These are phyloP conservation scores for Neocrepidodera transversa DNA, from an alignment of 2,888 invertebrate genomes.

Conservation along the genomic window DNA sequence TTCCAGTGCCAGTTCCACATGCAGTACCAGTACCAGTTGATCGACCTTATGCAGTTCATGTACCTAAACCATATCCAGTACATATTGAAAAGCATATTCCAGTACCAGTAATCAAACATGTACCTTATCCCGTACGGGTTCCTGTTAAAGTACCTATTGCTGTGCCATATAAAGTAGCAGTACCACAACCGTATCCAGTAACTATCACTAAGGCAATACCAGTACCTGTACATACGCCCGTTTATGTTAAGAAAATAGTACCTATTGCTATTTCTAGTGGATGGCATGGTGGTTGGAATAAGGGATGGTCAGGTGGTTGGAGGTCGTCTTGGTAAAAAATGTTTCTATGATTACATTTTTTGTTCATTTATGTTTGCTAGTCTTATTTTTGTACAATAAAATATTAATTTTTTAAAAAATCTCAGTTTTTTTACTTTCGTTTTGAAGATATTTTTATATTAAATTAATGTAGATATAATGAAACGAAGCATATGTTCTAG, in stretches of 20 bases:
- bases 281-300: slow-evolving; percentile 21
- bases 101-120: slow-evolving; percentile 64
- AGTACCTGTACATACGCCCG: slow-evolving; percentile 62
- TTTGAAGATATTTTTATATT: no score
- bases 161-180: slow-evolving; percentile 53
- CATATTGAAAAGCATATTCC: slow-evolving; percentile 64
- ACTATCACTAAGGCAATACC: slow-evolving; percentile 62
- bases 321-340: slow-evolving; percentile 22
- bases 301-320: slow-evolving; percentile 24
- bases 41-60: slow-evolving; percentile 59
- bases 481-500: no score
- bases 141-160: slow-evolving; percentile 57
- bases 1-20: slow-evolving; percentile 60
- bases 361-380: no score
- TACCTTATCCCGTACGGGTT: slow-evolving; percentile 60
- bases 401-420: no score
- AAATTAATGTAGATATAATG: no score
- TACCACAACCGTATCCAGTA: slow-evolving; percentile 58
- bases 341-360: no score
- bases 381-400: no score
- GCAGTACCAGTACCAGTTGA: slow-evolving; percentile 62
- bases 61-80: slow-evolving; percentile 63
- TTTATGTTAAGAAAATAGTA: slow-evolving; percentile 50
- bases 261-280: slow-evolving; percentile 35
- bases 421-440: no score